Evolutionary conservation across 2,888 invertebrate genomes (phyloP).

Genomic region (Rhimphoctona megacephalus): DNA sequence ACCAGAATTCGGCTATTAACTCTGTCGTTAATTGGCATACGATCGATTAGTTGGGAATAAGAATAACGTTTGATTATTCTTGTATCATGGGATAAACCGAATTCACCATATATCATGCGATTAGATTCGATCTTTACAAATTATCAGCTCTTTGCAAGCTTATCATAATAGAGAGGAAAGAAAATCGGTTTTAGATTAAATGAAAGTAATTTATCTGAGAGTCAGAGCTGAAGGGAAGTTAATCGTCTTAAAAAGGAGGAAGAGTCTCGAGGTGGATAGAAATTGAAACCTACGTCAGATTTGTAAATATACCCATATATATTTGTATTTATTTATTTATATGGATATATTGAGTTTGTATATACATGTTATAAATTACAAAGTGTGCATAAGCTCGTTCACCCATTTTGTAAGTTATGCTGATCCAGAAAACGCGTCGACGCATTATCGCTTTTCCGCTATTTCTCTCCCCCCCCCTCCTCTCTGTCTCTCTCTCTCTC

Average conservation of each 20-base stretch:
- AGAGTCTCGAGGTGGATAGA: constrained; percentile 7
- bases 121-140: constrained; percentile 17
- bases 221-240: constrained; percentile 20
- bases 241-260: constrained; percentile 25
- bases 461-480: neutral
- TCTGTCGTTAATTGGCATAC: neutral
- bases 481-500: neutral
- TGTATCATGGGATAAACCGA: neutral
- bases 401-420: constrained; percentile 71
- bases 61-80: neutral
- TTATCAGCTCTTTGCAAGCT: constrained; percentile 13
- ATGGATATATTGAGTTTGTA: neutral
- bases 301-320: neutral
- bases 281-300: constrained; percentile 30
- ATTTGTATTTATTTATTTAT: neutral
- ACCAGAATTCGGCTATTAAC: neutral
- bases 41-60: neutral
- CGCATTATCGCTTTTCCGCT: constrained; percentile 63
- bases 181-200: constrained; percentile 8
- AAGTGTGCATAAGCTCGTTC: constrained; percentile 31
- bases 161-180: neutral
- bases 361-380: constrained; percentile 16
- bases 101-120: neutral
- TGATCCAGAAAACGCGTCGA: constrained; percentile 73
- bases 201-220: constrained; percentile 28